Conservation (phyloP, 1,140 invertebrate species). For the Caenorhabditis briggsae region DNA sequence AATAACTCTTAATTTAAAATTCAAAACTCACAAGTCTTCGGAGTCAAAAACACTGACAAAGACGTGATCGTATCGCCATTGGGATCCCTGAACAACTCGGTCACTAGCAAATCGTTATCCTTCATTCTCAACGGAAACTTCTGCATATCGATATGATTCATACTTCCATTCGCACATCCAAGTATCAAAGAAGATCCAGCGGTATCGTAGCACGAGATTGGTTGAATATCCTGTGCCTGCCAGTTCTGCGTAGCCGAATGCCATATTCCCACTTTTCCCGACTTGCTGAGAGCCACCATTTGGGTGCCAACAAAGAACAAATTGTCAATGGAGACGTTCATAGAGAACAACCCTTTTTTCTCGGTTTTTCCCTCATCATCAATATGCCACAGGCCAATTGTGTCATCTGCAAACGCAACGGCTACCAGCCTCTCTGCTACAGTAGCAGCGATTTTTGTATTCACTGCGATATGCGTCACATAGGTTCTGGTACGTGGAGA, state of each 20-base stretch:
- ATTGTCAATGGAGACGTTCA: constrained; percentile 89
- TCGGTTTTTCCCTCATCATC: constrained; percentile 50
- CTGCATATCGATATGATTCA: constrained; percentile 99
- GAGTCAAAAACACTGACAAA: constrained; percentile 97
- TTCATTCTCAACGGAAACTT: constrained; percentile 97
- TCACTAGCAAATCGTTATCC: constrained; percentile 96
- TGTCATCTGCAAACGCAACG: constrained; percentile 85
- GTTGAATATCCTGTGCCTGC: constrained; percentile 85
- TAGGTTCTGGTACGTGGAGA: constrained; percentile 90
- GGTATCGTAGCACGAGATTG: constrained; percentile 93
- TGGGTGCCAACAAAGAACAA: constrained; percentile 97
- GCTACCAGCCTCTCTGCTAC: constrained; percentile 87
- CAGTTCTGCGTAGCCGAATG: constrained; percentile 98
- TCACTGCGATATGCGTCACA: constrained; percentile 92
- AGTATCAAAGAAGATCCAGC: constrained; percentile 93
- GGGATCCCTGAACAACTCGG: constrained; percentile 94
- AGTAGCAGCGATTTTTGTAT: constrained; percentile 87
- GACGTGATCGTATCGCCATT: constrained; percentile 94
- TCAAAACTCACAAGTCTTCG: constrained; percentile 89
- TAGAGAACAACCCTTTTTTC: constrained; percentile 64
- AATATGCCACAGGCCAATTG: constrained; percentile 90
- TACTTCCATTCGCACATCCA: constrained; percentile 94
- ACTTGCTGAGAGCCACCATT: constrained; percentile 90
- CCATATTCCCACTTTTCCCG: constrained; percentile 98
- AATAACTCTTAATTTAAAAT: too few species aligned